phyloP scores from a whole-genome alignment of 2,113 vertebrate genomes.

The Brachypodius melanocephalos region DNA sequence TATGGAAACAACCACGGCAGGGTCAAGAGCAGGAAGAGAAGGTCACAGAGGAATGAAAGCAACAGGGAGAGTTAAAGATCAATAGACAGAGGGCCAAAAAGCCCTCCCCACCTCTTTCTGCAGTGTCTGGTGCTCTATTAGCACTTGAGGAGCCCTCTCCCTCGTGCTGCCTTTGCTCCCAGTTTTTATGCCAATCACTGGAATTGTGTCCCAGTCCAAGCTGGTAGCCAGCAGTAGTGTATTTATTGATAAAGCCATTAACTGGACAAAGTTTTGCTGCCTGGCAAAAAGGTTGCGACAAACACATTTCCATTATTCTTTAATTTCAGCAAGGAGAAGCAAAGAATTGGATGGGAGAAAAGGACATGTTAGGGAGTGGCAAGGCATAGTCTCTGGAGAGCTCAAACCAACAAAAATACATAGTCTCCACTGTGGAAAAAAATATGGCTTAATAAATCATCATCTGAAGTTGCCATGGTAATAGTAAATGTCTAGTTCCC shows the following conservation, averaged over 20 bases:
- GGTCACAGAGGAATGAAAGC: neutral
- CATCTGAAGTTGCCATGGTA: conserved; percentile 78
- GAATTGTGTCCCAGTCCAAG: neutral
- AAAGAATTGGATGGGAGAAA: neutral
- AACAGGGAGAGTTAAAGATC: neutral
- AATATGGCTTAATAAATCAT: conserved; percentile 86
- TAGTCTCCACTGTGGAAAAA: conserved; percentile 54
- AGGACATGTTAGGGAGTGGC: neutral
- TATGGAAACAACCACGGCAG: neutral
- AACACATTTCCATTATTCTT: neutral
- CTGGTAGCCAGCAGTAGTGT: neutral
- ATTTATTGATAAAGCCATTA: neutral
- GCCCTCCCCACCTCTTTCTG: neutral
- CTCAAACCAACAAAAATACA: conserved; percentile 48
- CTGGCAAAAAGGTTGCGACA: neutral
- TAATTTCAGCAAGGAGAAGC: neutral
- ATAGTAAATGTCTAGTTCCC: conserved; percentile 77
- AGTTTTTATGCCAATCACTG: neutral
- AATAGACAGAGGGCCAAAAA: neutral
- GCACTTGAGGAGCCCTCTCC: neutral
- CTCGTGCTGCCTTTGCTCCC: neutral
- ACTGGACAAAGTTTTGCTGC: neutral
- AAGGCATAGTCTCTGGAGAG: conserved; percentile 16
- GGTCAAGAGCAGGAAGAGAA: neutral
- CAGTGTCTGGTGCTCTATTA: neutral